Conservation (phyloP, 2,797 vertebrate species). For the Poliocrania exsul region DNA sequence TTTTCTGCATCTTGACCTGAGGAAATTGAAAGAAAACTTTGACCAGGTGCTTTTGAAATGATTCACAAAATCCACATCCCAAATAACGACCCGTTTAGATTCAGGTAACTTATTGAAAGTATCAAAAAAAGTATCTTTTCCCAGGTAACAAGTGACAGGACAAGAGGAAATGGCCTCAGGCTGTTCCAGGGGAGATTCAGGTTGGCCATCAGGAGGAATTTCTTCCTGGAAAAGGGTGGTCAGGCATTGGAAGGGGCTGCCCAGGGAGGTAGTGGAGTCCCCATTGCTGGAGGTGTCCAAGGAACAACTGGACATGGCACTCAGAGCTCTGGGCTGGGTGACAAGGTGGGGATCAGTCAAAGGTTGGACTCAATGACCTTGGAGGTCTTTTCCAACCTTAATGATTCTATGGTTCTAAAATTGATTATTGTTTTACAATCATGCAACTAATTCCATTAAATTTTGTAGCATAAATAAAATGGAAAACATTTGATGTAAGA, state of each 20-base stretch:
- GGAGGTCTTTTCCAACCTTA: background rate
- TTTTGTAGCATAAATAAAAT: background rate
- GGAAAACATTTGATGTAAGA: background rate
- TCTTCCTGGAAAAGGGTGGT: background rate
- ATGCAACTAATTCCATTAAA: background rate
- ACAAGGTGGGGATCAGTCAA: background rate
- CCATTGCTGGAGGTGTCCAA: background rate
- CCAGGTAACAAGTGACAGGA: background rate
- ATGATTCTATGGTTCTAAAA: background rate
- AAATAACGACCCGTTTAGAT: background rate
- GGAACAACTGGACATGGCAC: background rate
- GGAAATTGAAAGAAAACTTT: background rate
- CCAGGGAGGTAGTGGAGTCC: background rate
- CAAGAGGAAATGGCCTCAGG: background rate
- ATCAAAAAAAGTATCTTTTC: background rate
- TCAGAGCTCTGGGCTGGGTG: background rate
- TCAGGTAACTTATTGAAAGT: background rate
- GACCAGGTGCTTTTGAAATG: background rate
- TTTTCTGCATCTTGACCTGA: constrained; percentile 76
- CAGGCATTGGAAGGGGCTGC: background rate
- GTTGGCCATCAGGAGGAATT: background rate
- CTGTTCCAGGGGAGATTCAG: background rate
- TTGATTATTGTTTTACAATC: background rate
- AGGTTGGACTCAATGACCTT: background rate
- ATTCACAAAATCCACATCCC: background rate